These are phyloP conservation scores for Octomys mimax DNA, from an alignment of 2,797 vertebrate species.

Conservation along the genomic window DNA sequence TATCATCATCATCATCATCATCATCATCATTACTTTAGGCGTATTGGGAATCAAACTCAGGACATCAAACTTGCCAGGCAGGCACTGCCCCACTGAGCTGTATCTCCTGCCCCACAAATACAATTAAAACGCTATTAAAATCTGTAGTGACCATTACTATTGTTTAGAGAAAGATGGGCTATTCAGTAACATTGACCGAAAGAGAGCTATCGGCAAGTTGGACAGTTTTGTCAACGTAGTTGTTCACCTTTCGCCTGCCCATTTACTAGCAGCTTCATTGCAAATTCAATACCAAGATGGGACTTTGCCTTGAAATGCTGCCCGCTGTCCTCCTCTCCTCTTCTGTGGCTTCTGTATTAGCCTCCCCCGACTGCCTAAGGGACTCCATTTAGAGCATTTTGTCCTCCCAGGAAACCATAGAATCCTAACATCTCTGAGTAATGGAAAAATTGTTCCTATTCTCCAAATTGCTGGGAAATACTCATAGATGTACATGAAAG, in stretches of 20 bases:
- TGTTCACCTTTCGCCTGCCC: not conserved
- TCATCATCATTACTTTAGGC: too few relatives aligned
- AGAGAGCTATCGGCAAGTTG: not conserved
- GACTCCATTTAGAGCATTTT: not conserved
- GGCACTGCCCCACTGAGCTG: too few relatives aligned
- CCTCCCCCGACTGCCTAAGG: fast-evolving
- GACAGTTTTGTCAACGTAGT: not conserved
- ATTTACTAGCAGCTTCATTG: not conserved
- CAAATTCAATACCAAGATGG: not conserved
- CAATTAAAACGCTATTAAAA: not conserved
- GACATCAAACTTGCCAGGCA: too few relatives aligned
- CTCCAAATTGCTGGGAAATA: not conserved
- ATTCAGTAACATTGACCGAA: not conserved
- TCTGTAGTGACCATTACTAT: not conserved
- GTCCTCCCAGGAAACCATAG: not conserved
- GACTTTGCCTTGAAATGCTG: not conserved
- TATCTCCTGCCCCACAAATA: not conserved
- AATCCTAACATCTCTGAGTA: not conserved
- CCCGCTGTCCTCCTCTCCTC: not conserved
- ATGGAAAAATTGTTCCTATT: not conserved
- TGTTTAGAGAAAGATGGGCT: not conserved
- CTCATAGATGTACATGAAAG: not conserved
- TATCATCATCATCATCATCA: not conserved
- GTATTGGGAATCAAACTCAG: too few relatives aligned
- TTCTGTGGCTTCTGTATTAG: not conserved